Base-by-base conservation (phyloP, 2,113 vertebrate genomes). In the Acinonyx jubatus region DNA sequence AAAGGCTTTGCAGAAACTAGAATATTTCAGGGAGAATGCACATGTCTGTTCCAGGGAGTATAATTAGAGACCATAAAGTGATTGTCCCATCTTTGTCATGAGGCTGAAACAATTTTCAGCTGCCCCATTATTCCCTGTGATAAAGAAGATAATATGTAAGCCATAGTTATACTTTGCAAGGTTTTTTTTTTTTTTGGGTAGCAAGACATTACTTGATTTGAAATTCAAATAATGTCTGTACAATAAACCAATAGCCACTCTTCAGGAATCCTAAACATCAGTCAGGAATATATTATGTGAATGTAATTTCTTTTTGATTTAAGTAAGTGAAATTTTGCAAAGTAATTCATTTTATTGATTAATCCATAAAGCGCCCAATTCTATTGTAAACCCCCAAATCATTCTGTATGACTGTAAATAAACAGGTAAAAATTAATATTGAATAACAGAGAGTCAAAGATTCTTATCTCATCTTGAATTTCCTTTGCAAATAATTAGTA, bases 61-160 rank as follows among this genome's bases (percentile, higher is more conserved):
- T 93, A 97, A 96, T 91, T 89, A 95, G 57, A 96, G 93, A 94
- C 71, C 87, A 68, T 27, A 80, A 96, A 94, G 45, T 79, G 71
- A 96, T 81, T 96, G 55, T 93, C 52, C 41, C 50, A 25, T 91
- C 65, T 95, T 92, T 98, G 90, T 95, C 83, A 82, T 52, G 31
- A 84, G 48, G n/a, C 76, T 93, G 61, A 93, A 94, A 96, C 55
- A 97, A 91, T 89, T 97, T 97, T 96, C 89, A 97, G 94, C 96
- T 95, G 71, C 95, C 68, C 57, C 61, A 96, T 97, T 97, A 95
- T 97, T 95, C 52, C 31, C 80, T 16, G 4, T 71, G 71, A 84
- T 93, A 84, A 94, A 91, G 48, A 93, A 96, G 50, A 97, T 80
- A 94, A 68, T 91, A 84, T 91, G 76, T 88, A 91, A 92, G 31